Percentiles rank a stretch among this genome's conserved stretches.
phyloP scores from a whole-genome alignment of 2,888 invertebrate genomes.

The Eueremaeus valkanovi region DNA sequence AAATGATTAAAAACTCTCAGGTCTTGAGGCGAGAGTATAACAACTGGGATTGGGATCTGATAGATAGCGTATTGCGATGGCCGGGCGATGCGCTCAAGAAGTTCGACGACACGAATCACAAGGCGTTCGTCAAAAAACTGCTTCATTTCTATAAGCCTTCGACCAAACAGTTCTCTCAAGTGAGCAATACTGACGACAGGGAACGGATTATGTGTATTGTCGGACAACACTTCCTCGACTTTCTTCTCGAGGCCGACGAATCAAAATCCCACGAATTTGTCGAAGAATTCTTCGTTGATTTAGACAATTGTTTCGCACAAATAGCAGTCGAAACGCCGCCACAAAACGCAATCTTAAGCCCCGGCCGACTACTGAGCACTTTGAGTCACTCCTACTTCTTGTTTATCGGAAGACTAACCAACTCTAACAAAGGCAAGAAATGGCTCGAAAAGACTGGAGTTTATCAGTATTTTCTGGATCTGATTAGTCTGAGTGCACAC shows the following conservation, averaged over 20 bases:
- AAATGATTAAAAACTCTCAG: constrained; percentile 68
- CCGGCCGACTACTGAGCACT: constrained; percentile 78
- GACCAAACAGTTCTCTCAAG: constrained; percentile 77
- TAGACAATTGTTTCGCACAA: constrained; percentile 50
- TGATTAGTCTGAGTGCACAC: constrained; percentile 51
- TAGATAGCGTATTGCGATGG: constrained; percentile 69
- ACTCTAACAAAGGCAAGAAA: constrained; percentile 52
- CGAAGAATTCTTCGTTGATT: constrained; percentile 71
- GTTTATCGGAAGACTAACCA: constrained; percentile 74
- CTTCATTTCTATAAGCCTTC: constrained; percentile 82
- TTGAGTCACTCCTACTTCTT: constrained; percentile 93
- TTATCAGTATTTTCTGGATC: constrained; percentile 58
- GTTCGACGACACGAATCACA: constrained; percentile 64
- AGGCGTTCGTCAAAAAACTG: constrained; percentile 68
- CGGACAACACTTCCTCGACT: constrained; percentile 66
- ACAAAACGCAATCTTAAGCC: constrained; percentile 57
- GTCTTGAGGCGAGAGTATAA: constrained; percentile 70
- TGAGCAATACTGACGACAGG: constrained; percentile 59
- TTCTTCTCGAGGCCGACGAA: constrained; percentile 64
- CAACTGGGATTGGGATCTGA: constrained; percentile 90
- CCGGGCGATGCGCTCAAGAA: constrained; percentile 56
- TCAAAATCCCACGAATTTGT: constrained; percentile 67
- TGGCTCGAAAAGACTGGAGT: constrained; percentile 70
- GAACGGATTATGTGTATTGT: constrained; percentile 53
- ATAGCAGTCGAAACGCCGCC: constrained; percentile 39